Evolutionary conservation across 2,888 invertebrate genomes (phyloP), one percentile per base, ranked within the genome.

Genomic region (Drosophila setosimentum): DNA sequence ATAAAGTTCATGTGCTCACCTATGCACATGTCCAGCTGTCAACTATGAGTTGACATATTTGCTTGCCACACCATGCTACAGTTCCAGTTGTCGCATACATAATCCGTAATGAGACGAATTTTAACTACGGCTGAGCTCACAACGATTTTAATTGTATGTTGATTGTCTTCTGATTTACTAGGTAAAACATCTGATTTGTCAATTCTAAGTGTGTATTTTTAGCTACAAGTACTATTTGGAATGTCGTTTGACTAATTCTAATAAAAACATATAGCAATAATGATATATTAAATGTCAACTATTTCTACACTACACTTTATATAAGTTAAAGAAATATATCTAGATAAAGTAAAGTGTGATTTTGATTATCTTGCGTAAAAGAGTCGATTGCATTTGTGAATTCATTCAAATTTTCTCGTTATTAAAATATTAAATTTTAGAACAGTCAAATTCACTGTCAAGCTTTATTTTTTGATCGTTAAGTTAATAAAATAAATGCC

Each of bases 21-120:
- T 69, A 64, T 57, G 33, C 60, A 63, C 60, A 37, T 72, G 73
- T 61, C 66, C 76, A 54, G 27, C 66, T 71, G 67, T 68, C 77
- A 68, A 65, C 68, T 67, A 50, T 68, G 62, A 77, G 73, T 55
- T 76, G 82, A 82, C 77, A 79, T 77, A 79, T 82, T 77, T 67
- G 60, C 59, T 67, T 66, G 59, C 45, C 63, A 29, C 40, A 63
- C 66, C 61, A 61, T 63, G 64, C 49, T 50, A 48, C 73, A 59
- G 67, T 51, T 64, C 66, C 68, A 69, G 53, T 53, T 64, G 67
- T 50, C 57, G 18, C 71, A 68, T 50, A 63, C n/a, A n/a, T n/a
- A n/a, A n/a, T 80, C 35, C 29, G 8, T 76, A 84, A 78, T 76
- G 67, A 73, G 73, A 70, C 76, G 66, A 65, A 63, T 24, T 61